A percentile compares a stretch with the other conserved stretches of the same genome.
Conservation (phyloP, 2,888 invertebrate genomes). For the Drosophila ochracea region DNA sequence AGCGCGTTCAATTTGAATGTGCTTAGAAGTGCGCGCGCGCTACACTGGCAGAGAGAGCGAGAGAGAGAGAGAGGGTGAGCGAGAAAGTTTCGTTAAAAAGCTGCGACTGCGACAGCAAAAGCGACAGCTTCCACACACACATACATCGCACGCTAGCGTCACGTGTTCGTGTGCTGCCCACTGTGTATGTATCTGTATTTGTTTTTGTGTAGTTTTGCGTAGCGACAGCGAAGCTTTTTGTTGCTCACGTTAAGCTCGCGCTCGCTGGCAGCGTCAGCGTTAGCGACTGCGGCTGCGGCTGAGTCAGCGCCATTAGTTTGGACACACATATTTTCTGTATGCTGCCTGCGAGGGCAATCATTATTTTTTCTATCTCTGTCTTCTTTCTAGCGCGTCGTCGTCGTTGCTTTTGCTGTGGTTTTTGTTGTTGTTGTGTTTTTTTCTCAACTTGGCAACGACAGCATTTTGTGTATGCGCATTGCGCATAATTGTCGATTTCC, state of each 20-base stretch:
- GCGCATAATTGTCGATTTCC: conserved; percentile 48
- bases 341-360: conserved; percentile 47
- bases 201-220: conserved; percentile 53
- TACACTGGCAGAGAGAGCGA: background rate
- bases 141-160: conserved; percentile 38
- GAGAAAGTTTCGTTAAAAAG: conserved; percentile 72
- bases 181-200: conserved; percentile 40
- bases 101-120: conserved; percentile 45
- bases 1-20: conserved; percentile 67
- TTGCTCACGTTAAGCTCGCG: conserved; percentile 41
- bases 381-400: conserved; percentile 29
- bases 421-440: background rate
- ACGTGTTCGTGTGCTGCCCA: conserved; percentile 56
- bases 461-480: conserved; percentile 40
- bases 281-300: conserved; percentile 52
- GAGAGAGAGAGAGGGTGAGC: conserved; percentile 7
- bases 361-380: conserved; percentile 26
- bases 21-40: conserved; percentile 74
- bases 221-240: conserved; percentile 53
- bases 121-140: conserved; percentile 23
- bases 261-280: conserved; percentile 19
- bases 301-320: conserved; percentile 77
- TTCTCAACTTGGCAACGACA: conserved; percentile 36
- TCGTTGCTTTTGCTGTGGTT: background rate
- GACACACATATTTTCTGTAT: conserved; percentile 66